Evolutionary conservation across 2,797 vertebrate genomes (phyloP).

Genomic region (Lophotriccus pileatus): DNA sequence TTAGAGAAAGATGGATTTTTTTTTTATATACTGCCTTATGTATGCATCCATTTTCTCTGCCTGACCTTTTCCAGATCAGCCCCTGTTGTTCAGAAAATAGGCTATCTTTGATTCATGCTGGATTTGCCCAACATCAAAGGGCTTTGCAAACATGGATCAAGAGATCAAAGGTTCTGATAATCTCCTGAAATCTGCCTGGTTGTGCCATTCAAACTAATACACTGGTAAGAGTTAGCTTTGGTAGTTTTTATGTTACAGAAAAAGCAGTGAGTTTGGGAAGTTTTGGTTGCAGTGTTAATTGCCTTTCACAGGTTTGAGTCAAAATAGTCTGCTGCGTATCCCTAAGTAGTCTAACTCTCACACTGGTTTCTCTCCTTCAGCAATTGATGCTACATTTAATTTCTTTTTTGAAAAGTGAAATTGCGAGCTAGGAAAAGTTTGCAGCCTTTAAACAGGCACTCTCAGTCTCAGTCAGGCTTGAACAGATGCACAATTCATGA

Average conservation of each 20-base stretch:
- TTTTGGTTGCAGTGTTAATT: background rate
- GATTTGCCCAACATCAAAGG: background rate
- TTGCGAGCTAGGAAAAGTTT: background rate
- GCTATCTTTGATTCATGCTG: background rate
- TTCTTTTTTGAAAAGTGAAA: background rate
- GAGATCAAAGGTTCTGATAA: background rate
- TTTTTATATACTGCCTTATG: background rate
- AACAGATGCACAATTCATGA: slow-evolving; percentile 72
- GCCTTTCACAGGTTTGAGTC: background rate
- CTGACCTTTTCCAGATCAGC: slow-evolving; percentile 25
- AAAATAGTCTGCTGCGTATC: background rate
- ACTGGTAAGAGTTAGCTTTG: background rate
- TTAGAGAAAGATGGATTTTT: background rate
- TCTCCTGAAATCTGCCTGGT: background rate
- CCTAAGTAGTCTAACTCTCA: background rate
- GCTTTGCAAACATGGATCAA: background rate
- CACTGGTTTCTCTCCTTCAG: background rate
- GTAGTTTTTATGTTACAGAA: background rate
- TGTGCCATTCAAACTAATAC: background rate
- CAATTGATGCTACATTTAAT: background rate
- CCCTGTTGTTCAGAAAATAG: background rate
- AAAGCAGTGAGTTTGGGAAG: background rate
- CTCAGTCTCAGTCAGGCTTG: slow-evolving; percentile 28
- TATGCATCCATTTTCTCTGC: background rate
- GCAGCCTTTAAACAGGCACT: slow-evolving; percentile 16